Evolutionary conservation across 1,140 invertebrate species (phyloP), one percentile per base, ranked within the genome.

Genomic region (Battus philenor): DNA sequence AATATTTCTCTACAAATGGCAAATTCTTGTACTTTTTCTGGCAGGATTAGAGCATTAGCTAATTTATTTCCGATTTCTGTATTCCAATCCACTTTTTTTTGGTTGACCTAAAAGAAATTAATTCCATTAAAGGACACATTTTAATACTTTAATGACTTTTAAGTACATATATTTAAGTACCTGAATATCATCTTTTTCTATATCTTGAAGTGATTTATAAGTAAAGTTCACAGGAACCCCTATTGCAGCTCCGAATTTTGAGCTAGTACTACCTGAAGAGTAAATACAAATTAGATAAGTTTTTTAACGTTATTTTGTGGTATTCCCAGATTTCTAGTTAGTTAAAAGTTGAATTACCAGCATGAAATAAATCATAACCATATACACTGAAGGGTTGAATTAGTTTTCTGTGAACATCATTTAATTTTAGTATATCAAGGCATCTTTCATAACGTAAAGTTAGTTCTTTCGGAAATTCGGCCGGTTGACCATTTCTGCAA

Each of bases 11-110:
- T 87, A 38, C 92, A 93, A 12, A 95, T 90, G 6, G 90, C 93
- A 87, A 93, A 95, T 44, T 93, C 88, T 65, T 94, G 89, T 2
- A 93, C 93, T 30, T 93, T 89, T 29, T 93, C 90, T 5, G 91
- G 90, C 1, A 95, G 59, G 1, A 93, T 66, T 8, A 95, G 55
- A 1, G 93, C 89, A 1, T 92, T 67, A 17, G 90, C 61, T 8
- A 95, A 82, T 24, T 88, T 59, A 53, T 88, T 74, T 0, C 91
- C 92, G 31, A 83, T 82, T 41, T 89, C 86, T 1, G 89, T 84
- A 16, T 73, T 82, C 90, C 91, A 92, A 50, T 91, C 74, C 7
- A 94, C 65, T 31, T 64, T 66, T 53, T 90, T 82, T 26, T 84
- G 64, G 17, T 87, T 85, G n/a, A 93, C 78, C 77, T 88, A 52